Evolutionary conservation across 2,888 invertebrate species (phyloP).

Genomic region (Rhamphomyia laevipes): DNA sequence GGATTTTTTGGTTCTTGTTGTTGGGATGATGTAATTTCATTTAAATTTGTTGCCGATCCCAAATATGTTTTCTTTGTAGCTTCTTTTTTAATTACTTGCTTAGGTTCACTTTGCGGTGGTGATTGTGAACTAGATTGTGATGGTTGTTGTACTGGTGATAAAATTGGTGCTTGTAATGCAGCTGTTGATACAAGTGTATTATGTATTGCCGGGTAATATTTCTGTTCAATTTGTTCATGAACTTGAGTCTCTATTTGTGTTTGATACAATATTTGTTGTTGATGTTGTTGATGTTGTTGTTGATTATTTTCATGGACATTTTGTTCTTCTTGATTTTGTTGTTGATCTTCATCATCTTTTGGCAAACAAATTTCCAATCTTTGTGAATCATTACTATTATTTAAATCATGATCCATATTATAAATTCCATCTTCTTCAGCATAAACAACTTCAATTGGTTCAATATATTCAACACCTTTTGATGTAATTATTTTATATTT

Average conservation of each 20-base stretch:
- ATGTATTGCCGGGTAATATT: background rate
- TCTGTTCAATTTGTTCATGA: background rate
- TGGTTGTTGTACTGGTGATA: background rate
- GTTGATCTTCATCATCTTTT: constrained; percentile 11
- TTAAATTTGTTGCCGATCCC: background rate
- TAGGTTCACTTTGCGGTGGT: background rate
- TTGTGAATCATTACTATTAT: constrained; percentile 24
- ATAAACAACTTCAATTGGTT: constrained; percentile 26
- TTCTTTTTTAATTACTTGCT: background rate
- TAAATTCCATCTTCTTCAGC: constrained; percentile 20
- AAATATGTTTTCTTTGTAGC: too few species aligned
- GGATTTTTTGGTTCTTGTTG: background rate
- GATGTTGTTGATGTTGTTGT: background rate
- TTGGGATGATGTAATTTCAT: background rate
- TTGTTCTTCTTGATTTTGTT: background rate
- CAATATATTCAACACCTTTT: constrained; percentile 12
- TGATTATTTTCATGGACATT: background rate
- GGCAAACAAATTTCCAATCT: constrained; percentile 27
- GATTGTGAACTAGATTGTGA: too few species aligned
- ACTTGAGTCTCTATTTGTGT: background rate
- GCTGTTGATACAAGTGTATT: background rate
- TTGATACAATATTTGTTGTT: background rate
- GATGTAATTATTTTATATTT: constrained; percentile 26
- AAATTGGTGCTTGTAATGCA: background rate
- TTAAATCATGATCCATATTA: constrained; percentile 16